Base-by-base conservation (phyloP, 2,113 vertebrate genomes). In the Nothocercus nigrocapillus region DNA sequence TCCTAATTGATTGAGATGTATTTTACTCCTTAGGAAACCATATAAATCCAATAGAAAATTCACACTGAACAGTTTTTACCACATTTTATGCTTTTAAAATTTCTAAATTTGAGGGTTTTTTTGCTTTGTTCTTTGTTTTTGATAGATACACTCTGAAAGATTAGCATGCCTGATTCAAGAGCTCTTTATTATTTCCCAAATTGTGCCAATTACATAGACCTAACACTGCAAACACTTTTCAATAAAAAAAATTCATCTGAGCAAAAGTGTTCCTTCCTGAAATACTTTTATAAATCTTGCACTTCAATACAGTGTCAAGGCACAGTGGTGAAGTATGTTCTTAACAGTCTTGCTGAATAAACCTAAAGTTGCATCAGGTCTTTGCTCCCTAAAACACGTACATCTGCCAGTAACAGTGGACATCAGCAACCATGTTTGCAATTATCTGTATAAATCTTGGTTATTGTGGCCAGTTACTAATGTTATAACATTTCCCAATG, bases 161-260 rank as follows among this genome's bases (percentile, higher is more conserved):
- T 59, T 66, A 28, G 44, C 64, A 77, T 66, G 80, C 36, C 89
- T 92, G 83, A 88, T 80, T 86, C 83, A 76, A 86, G 80, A 74
- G 73, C 63, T 64, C 76, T 88, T 49, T 44, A 19, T 0, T 2
- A 51, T 77, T 94, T 88, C 83, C 54, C 85, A 93, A 94, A 76
- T 64, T 51, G 49, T 58, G 51, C 27, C 69, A 36, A 77, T 78
- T 82, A 44, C 59, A 89, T 2, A 34, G 30, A 88, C 53, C 20
- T 77, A 64, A 88, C 62, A 40, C 54, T 66, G 34, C 44, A 74
- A 88, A 58, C n/a, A 13, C 82, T 91, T 94, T 70, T n/a, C 75
- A 11, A 5, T 38, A 36, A 36, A 36, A 36, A 36, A 36, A 36
- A 36, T 7, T 36, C 36, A 36, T 8, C 36, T 36, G 36, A 36